phyloP scores from a whole-genome alignment of 1,140 invertebrate species.

The Achatina immaculata region DNA sequence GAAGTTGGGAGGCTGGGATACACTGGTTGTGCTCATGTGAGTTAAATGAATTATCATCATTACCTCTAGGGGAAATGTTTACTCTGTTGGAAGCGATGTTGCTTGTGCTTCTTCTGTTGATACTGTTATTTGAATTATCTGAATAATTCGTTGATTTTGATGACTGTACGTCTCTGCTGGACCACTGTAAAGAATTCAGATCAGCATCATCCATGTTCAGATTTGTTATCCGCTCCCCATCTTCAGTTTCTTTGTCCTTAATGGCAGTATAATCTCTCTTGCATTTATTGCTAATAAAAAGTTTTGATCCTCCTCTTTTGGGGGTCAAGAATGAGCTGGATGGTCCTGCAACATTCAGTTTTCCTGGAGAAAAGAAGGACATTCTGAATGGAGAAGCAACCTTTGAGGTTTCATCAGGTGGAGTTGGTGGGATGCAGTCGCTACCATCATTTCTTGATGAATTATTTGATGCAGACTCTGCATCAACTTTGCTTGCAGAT shows the following conservation, averaged over 20 bases:
- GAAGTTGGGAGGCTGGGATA: conserved; percentile 21
- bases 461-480: background rate
- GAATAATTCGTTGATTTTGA: background rate
- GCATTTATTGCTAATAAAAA: background rate
- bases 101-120: background rate
- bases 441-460: conserved; percentile 40
- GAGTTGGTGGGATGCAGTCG: conserved; percentile 63
- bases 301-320: background rate
- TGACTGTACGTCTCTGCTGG: background rate
- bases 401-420: conserved; percentile 45
- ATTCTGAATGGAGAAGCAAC: conserved; percentile 11
- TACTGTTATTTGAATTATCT: background rate
- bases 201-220: background rate
- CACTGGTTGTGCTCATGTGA: background rate
- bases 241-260: background rate
- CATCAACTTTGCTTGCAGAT: background rate
- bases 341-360: background rate
- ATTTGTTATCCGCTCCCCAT: background rate
- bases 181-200: background rate
- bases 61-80: background rate
- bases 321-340: background rate
- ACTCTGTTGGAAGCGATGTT: background rate
- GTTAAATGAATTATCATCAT: background rate
- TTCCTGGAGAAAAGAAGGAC: conserved; percentile 3
- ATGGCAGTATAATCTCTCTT: background rate